Evolutionary conservation across 2,113 vertebrate species (phyloP), one percentile per base, ranked within the genome.

Genomic region (Nothoprocta pentlandii): DNA sequence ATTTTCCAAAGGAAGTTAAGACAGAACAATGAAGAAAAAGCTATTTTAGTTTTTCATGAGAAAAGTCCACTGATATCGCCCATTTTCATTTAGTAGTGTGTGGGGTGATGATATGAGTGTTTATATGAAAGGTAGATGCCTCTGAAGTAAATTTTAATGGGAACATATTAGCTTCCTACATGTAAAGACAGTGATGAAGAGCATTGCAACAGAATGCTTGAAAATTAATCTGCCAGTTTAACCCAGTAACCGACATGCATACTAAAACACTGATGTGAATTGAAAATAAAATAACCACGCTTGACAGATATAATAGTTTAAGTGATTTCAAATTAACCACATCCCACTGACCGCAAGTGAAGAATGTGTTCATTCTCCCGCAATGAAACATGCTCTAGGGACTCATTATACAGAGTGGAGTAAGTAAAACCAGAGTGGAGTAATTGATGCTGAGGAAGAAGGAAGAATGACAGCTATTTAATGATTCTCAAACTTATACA

Each of bases 251-350:
- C 85, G 20, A 97, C 87, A 91, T 97, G 96, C 96, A 97, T 97
- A 96, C 96, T 97, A 96, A 98, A 98, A 97, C 97, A 97, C 95
- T 97, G 95, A 98, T 97, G 97, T 97, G 97, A 98, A 98, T 97
- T 97, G 98, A 98, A 98, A 98, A 98, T 98, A 98, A 98, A 98
- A 97, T 98, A 98, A 98, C 97, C 97, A 96, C 85, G 95, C 97
- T 97, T 98, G 97, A 98, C 98, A 98, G 97, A 98, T 98, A 98
- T 98, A 98, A 98, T 98, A 98, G 97, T 98, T 98, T 98, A 98
- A 99, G 98, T 98, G 97, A 98, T 98, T 98, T 98, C 97, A 98
- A 98, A 99, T 98, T 98, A 98, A 98, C 97, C 98, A 98, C 98
- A 98, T 98, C 97, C 96, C 98, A 98, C 96, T 98, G 97, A 98